A percentile compares a stretch with the other conserved stretches of the same genome.
Conservation (phyloP, 35 echinoderm and acorn worm genomes). For the Heliocidaris tuberculata region DNA sequence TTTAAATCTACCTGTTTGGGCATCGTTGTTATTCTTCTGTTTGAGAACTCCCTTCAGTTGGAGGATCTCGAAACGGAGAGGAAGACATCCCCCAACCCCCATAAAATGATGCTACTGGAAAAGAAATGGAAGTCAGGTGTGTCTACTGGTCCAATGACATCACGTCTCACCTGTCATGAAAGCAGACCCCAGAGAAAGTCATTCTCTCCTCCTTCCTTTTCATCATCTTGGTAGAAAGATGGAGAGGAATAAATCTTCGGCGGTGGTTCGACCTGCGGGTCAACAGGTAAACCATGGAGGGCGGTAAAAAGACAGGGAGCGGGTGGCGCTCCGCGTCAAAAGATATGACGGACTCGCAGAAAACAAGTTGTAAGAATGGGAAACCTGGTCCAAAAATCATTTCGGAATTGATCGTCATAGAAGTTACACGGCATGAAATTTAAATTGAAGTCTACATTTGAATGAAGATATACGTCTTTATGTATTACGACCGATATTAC, state of each 20-base stretch:
- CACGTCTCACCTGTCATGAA: conserved; percentile 41
- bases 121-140: conserved; percentile 35
- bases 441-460: no score
- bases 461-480: no score
- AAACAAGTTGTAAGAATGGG: not conserved
- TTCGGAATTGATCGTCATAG: not conserved
- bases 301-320: conserved; percentile 34
- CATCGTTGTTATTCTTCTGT: conserved; percentile 27
- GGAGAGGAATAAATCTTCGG: conserved; percentile 45
- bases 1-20: conserved; percentile 34
- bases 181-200: conserved; percentile 24
- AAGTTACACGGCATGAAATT: not conserved
- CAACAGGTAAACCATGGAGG: conserved; percentile 31
- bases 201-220: not conserved
- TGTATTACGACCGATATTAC: no score
- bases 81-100: not conserved
- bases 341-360: conserved; percentile 14
- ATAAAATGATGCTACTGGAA: not conserved
- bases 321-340: conserved; percentile 33
- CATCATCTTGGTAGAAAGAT: not conserved
- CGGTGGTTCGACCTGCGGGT: conserved; percentile 45
- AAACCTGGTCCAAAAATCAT: no score
- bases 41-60: not conserved
- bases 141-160: not conserved
- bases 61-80: not conserved